phyloP scores from a whole-genome alignment of 2,113 vertebrate genomes.

The Vanacampus margaritifer region DNA sequence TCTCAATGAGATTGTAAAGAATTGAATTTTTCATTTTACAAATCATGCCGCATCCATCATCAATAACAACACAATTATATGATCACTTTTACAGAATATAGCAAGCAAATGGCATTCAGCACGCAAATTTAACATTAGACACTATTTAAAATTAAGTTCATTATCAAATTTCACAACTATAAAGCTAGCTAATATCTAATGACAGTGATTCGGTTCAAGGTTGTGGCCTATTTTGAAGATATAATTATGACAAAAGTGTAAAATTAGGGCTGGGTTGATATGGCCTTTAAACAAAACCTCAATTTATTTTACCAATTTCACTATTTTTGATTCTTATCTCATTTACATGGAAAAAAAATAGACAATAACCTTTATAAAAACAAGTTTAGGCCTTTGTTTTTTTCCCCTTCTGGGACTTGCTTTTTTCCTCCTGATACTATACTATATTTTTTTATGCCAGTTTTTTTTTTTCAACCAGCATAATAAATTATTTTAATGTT shows the following conservation, averaged over 20 bases:
- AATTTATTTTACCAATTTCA: neutral
- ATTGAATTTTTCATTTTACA: neutral
- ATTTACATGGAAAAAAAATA: neutral
- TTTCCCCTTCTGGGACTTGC: neutral
- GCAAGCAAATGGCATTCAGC: too few relatives aligned
- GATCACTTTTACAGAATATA: neutral
- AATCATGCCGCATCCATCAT: neutral
- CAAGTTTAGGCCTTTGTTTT: too few relatives aligned
- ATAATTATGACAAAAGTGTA: neutral
- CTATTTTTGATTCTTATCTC: neutral
- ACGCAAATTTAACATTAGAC: neutral
- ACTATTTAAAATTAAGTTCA: neutral
- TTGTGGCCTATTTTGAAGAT: neutral
- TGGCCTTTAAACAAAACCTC: neutral
- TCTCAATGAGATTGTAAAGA: conserved; percentile 29
- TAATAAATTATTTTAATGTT: too few relatives aligned
- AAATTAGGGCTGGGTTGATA: neutral
- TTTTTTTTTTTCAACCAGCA: too few relatives aligned
- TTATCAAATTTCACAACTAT: conserved; percentile 1
- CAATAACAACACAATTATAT: neutral
- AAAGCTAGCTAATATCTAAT: neutral
- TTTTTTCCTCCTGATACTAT: too few relatives aligned
- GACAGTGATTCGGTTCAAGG: neutral
- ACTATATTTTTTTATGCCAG: too few relatives aligned
- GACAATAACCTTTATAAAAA: neutral